These are phyloP conservation scores for Polyploca ridens DNA, from an alignment of 2,888 invertebrate species.

Conservation along the genomic window DNA sequence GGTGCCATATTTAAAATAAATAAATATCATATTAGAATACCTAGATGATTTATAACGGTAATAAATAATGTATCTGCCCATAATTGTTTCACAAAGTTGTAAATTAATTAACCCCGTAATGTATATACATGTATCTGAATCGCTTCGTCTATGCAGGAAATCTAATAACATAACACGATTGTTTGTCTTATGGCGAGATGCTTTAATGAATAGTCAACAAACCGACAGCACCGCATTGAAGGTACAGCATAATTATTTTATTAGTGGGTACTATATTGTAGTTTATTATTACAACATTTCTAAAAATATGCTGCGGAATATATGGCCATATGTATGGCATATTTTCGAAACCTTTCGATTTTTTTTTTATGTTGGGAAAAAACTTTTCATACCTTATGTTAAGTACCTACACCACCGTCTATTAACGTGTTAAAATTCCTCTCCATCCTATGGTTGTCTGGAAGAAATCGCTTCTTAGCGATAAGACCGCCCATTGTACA, in stretches of 20 bases:
- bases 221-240: constrained; percentile 54
- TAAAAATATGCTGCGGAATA: neutral
- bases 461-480: no score
- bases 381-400: no score
- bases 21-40: no score
- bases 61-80: neutral
- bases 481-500: no score
- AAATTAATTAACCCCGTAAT: constrained; percentile 57
- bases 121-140: constrained; percentile 54
- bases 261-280: constrained; percentile 34
- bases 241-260: constrained; percentile 66
- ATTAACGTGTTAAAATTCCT: no score
- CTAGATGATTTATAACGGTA: neutral
- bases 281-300: neutral
- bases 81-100: constrained; percentile 31
- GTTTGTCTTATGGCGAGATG: constrained; percentile 74
- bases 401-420: no score
- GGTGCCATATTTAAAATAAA: no score
- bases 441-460: no score
- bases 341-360: no score
- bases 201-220: constrained; percentile 81
- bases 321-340: constrained; percentile 12
- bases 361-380: no score
- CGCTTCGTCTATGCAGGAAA: constrained; percentile 62
- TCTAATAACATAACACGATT: constrained; percentile 73